A percentile compares a stretch with the other conserved stretches of the same genome.
These are phyloP conservation scores for Myotis vivesi DNA, from an alignment of 2,797 vertebrate genomes.

Conservation along the genomic window DNA sequence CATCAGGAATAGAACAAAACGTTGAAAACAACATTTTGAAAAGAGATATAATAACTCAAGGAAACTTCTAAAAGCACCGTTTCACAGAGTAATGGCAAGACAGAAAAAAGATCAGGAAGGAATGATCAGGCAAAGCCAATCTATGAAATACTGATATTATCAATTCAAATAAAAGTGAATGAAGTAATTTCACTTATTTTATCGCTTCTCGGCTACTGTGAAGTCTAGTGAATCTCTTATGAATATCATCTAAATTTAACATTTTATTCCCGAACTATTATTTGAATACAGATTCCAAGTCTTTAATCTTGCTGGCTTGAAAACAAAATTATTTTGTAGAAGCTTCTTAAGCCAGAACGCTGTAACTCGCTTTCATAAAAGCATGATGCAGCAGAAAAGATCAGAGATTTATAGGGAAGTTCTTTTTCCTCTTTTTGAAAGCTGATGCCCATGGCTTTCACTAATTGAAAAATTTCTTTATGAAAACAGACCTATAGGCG, in stretches of 20 bases:
- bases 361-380: slow-evolving; percentile 77
- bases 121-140: neutral
- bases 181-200: slow-evolving; percentile 5
- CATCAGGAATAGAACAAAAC: neutral
- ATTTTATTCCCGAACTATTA: slow-evolving; percentile 71
- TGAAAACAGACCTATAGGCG: slow-evolving; percentile 84
- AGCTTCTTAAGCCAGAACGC: slow-evolving; percentile 76
- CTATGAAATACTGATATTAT: slow-evolving; percentile 8
- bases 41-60: neutral
- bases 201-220: slow-evolving; percentile 65
- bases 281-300: slow-evolving; percentile 77
- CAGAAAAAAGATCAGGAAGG: neutral
- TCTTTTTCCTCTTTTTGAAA: slow-evolving; percentile 77
- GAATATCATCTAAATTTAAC: slow-evolving; percentile 75
- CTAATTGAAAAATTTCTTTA: slow-evolving; percentile 86
- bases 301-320: slow-evolving; percentile 79
- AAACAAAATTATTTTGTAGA: slow-evolving; percentile 82
- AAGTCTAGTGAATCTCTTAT: slow-evolving; percentile 48
- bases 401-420: slow-evolving; percentile 82
- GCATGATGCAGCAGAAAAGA: slow-evolving; percentile 80
- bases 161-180: neutral
- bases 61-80: neutral
- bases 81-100: neutral
- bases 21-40: neutral
- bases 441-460: slow-evolving; percentile 82